Evolutionary conservation across 2,888 invertebrate species (phyloP).

Genomic region (Drosophila niveifrons): DNA sequence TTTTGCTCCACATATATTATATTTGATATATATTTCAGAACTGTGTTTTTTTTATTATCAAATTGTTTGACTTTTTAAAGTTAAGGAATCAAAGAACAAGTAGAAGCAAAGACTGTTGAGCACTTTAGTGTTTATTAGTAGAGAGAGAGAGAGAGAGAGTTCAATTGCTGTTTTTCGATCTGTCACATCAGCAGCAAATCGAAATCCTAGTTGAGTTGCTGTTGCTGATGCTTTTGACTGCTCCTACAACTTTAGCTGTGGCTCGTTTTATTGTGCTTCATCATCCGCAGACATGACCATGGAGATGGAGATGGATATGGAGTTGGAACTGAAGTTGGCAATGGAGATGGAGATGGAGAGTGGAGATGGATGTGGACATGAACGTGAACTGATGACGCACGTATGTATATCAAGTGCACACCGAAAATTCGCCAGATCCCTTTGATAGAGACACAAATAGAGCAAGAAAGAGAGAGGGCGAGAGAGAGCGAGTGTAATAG

Average conservation of each 20-base stretch:
- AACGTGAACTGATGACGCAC: constrained; percentile 28
- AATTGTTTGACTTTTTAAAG: no score
- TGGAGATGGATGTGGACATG: background rate
- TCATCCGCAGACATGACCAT: constrained; percentile 7
- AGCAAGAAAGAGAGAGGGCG: background rate
- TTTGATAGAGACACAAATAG: background rate
- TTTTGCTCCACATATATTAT: no score
- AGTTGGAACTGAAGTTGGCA: background rate
- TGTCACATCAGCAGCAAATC: no score
- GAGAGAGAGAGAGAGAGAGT: no score
- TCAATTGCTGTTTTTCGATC: no score
- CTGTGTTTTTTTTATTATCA: no score
- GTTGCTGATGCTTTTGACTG: no score
- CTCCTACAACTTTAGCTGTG: background rate
- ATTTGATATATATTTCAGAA: no score
- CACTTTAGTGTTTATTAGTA: no score
- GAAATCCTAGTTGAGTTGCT: no score
- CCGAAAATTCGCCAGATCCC: constrained; percentile 41
- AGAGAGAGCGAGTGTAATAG: background rate
- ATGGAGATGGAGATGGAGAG: background rate
- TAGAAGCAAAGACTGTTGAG: no score
- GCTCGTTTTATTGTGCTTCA: constrained; percentile 15
- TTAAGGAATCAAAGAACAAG: no score
- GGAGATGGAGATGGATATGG: background rate
- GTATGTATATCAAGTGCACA: constrained; percentile 34